Base-by-base conservation (phyloP, 1,140 invertebrate species). In the Oreohelix idahoensis region DNA sequence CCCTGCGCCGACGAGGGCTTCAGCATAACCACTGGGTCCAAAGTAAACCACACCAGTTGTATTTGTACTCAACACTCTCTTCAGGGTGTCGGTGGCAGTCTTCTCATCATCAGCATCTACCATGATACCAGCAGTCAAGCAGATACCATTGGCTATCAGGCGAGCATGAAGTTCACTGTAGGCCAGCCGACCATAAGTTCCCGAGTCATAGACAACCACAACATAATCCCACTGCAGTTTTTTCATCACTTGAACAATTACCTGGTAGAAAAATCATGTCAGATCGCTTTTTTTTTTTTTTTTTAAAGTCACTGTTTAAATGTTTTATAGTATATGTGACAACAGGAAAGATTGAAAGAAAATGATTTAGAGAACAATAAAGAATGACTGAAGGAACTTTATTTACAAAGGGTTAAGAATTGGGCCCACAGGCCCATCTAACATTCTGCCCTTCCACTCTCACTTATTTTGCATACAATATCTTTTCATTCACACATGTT, bases 191-290 rank as follows among this genome's bases (percentile, higher is more conserved):
- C 91, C 91, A 81, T 90, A 89, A 20, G 88, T 86, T 39, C 89
- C 89, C 26, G 90, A 85, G 10, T 92, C 91, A 80, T 93, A 91
- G 8, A 94, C 90, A n/a, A 93, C 86, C 13, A 89, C 90, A 26
- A 93, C 88, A 84, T 91, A 93, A 29, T 89, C 86, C 93, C 93
- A 93, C 11, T 91, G 90, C 17, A 93, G 74, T 53, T 91, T 87
- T 36, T 88, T 86, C 32, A 94, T 84, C 4, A 93, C 89, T 79
- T 92, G 87, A 15, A 90, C 86, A 20, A 93, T 86, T 15, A 92
- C 90, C 93, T 93, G 86, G 1, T 84, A 26, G 11, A 74, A 42
- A 39, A 39, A 32, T 58, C 4, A 58, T 20, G 20, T 23, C 20
- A n/a, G 53, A 58, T 4, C 20, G 53, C n/a, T n/a, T n/a, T n/a